Percentiles rank a stretch among this genome's conserved stretches.
Conservation (phyloP, 2,888 invertebrate species). For the Choristoneura rosaceana region DNA sequence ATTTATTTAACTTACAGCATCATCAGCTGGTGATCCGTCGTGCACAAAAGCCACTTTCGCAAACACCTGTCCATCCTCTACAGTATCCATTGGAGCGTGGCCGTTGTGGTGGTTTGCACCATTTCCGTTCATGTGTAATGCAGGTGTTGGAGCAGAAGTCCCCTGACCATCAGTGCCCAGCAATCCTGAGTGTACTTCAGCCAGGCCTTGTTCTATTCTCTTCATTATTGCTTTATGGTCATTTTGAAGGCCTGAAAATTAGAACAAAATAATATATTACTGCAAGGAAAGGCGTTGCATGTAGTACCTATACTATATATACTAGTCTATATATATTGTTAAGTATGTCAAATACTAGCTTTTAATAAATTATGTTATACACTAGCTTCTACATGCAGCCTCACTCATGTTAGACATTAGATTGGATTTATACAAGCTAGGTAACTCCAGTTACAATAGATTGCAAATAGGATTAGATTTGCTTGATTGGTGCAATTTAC, state of each 20-base stretch:
- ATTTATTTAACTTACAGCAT: conserved; percentile 86
- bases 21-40: conserved; percentile 92
- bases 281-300: too few species aligned
- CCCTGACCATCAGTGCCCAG: conserved; percentile 50
- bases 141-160: conserved; percentile 47
- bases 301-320: too few species aligned
- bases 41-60: conserved; percentile 90
- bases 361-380: too few species aligned
- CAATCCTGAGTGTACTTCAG: conserved; percentile 85
- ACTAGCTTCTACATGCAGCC: too few species aligned
- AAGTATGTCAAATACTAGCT: too few species aligned
- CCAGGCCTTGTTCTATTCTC: conserved; percentile 91
- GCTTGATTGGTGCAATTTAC: too few species aligned
- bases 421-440: too few species aligned
- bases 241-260: conserved; percentile 90
- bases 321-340: too few species aligned
- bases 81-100: conserved; percentile 48
- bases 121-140: conserved; percentile 44
- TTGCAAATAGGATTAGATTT: too few species aligned
- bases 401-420: too few species aligned
- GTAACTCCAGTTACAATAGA: too few species aligned
- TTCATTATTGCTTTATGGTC: conserved; percentile 94
- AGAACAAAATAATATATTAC: background rate
- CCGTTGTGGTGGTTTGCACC: conserved; percentile 23
- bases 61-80: conserved; percentile 74